Evolutionary conservation across 2,113 vertebrate genomes (phyloP).

Genomic region (Brachyhypopomus gauderio): DNA sequence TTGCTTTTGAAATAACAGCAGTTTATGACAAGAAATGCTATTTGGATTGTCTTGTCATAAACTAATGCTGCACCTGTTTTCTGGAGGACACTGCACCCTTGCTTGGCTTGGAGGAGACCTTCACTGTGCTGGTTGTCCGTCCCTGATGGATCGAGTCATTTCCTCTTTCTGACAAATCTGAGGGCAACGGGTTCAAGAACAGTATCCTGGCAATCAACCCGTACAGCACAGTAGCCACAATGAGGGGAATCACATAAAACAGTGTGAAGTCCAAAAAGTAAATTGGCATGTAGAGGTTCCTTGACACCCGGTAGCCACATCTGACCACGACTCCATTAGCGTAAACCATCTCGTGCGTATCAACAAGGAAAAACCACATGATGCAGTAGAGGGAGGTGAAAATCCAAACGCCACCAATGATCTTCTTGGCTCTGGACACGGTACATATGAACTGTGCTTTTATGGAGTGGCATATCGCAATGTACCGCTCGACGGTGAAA

Average conservation of each 20-base stretch:
- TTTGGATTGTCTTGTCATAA: background rate
- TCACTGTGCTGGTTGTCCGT: constrained; percentile 23
- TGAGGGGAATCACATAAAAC: constrained; percentile 63
- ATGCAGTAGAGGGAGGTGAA: constrained; percentile 63
- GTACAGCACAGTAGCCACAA: constrained; percentile 61
- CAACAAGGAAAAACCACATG: constrained; percentile 71
- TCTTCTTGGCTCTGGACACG: constrained; percentile 59
- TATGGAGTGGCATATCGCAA: constrained; percentile 63
- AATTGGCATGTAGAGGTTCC: constrained; percentile 69
- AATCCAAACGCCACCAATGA: constrained; percentile 59
- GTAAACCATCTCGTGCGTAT: constrained; percentile 57
- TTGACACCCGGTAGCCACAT: constrained; percentile 66
- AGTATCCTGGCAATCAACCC: constrained; percentile 61
- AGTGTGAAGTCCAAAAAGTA: constrained; percentile 67
- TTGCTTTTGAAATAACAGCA: background rate
- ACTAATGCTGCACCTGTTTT: constrained; percentile 62
- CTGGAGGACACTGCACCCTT: constrained; percentile 58
- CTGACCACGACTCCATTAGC: constrained; percentile 51
- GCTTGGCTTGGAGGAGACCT: constrained; percentile 35
- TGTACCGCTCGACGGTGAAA: constrained; percentile 54
- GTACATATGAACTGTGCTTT: constrained; percentile 63
- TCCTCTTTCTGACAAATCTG: constrained; percentile 42
- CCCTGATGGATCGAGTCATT: constrained; percentile 36
- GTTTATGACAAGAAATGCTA: background rate
- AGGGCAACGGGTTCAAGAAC: constrained; percentile 47